Evolutionary conservation across 1,140 invertebrate genomes (phyloP).

Genomic region (Telenomus remus): DNA sequence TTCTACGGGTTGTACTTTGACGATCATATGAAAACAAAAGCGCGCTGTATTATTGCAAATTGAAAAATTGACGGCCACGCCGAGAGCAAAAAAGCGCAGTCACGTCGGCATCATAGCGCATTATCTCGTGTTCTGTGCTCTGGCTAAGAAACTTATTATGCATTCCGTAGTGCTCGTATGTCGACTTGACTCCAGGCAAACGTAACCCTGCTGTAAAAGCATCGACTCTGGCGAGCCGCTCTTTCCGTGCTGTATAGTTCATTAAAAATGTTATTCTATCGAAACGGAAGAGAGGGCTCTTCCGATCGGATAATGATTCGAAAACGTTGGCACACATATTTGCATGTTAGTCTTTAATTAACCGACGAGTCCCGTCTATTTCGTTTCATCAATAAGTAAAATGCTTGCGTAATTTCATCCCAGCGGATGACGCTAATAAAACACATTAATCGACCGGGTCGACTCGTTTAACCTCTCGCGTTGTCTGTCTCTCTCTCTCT

Average conservation of each 20-base stretch:
- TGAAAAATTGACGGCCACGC: conserved; percentile 21
- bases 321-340: conserved; percentile 19
- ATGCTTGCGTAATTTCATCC: conserved; percentile 9
- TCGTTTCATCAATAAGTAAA: conserved; percentile 44
- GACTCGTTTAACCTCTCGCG: not conserved
- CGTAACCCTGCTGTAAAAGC: conserved; percentile 20
- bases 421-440: conserved; percentile 1
- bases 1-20: not conserved
- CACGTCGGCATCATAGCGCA: conserved; percentile 37
- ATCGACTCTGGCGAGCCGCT: conserved; percentile 42
- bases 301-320: conserved; percentile 44
- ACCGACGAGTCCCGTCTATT: conserved; percentile 21
- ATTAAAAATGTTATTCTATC: conserved; percentile 68
- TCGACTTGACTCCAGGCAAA: conserved; percentile 40
- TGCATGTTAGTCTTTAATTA: conserved; percentile 50
- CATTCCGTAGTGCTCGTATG: conserved; percentile 59
- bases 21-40: not conserved
- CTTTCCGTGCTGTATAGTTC: conserved; percentile 1
- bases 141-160: conserved; percentile 70
- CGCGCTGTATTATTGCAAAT: conserved; percentile 9
- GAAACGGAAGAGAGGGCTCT: conserved; percentile 52
- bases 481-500: not conserved
- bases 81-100: conserved; percentile 15
- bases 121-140: conserved; percentile 56
- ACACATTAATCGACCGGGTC: not conserved